Conservation (phyloP, 2,113 vertebrate species). For the Apeltes quadracus region DNA sequence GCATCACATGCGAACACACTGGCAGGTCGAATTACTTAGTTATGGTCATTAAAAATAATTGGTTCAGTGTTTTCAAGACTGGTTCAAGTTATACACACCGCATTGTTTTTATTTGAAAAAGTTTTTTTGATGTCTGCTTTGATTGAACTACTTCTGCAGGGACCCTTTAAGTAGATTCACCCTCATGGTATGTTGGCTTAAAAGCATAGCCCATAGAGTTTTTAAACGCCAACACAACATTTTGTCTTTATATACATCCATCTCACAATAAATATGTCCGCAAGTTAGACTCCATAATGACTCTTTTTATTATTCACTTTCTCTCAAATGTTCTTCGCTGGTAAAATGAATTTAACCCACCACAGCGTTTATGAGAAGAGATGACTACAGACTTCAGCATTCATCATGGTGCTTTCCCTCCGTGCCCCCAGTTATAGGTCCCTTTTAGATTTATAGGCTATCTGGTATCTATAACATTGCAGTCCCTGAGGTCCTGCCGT, state of each 20-base stretch:
- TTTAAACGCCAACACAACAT: constrained; percentile 28
- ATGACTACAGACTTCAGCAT: constrained; percentile 54
- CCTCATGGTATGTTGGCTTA: background rate
- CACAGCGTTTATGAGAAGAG: constrained; percentile 58
- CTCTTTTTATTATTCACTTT: constrained; percentile 21
- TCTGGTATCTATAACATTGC: constrained; percentile 47
- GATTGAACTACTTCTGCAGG: constrained; percentile 1
- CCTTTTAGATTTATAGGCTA: constrained; percentile 63
- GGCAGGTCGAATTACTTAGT: background rate
- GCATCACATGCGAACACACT: background rate
- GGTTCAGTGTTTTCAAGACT: background rate
- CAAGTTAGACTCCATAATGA: constrained; percentile 42
- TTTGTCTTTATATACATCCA: constrained; percentile 28
- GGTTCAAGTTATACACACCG: background rate
- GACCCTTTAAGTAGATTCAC: constrained; percentile 7
- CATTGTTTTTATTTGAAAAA: constrained; percentile 2
- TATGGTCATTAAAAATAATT: constrained; percentile 5
- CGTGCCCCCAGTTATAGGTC: constrained; percentile 54
- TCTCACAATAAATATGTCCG: constrained; percentile 27
- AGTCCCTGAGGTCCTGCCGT: constrained; percentile 55
- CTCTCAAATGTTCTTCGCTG: constrained; percentile 31
- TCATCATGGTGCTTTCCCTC: constrained; percentile 49
- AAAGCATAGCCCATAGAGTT: constrained; percentile 28
- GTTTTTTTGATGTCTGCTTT: background rate
- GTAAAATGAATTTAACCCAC: constrained; percentile 48